These are phyloP conservation scores for Cavia porcellus DNA, from an alignment of 2,113 vertebrate species.

Conservation along the genomic window DNA sequence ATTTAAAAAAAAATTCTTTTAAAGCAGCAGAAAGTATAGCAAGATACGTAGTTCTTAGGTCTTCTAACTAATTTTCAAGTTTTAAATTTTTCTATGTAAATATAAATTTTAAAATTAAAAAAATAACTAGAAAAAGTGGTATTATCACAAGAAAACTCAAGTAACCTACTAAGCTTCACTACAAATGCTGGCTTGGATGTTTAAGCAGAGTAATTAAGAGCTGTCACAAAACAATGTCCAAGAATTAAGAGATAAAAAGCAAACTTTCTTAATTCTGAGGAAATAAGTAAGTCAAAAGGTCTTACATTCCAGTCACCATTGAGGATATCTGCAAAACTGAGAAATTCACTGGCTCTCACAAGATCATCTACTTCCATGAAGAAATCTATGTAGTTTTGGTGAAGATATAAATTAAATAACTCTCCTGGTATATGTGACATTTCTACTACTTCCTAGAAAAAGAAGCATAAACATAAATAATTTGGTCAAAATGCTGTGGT, in stretches of 20 bases:
- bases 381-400: constrained; percentile 98
- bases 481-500: background rate
- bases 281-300: constrained; percentile 63
- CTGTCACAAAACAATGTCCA: constrained; percentile 18
- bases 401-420: constrained; percentile 96
- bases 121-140: constrained; percentile 53
- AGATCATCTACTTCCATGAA: constrained; percentile 94
- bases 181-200: background rate
- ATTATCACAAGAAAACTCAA: constrained; percentile 43
- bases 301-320: constrained; percentile 95
- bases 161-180: constrained; percentile 39
- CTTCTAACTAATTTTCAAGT: constrained; percentile 6
- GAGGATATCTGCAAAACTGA: constrained; percentile 95
- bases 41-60: background rate
- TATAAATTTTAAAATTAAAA: constrained; percentile 56
- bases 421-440: constrained; percentile 95
- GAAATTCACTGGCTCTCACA: constrained; percentile 93
- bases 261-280: background rate
- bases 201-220: constrained; percentile 16
- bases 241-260: constrained; percentile 13
- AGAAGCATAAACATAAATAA: constrained; percentile 1
- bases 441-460: constrained; percentile 92
- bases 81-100: constrained; percentile 23
- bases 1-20: background rate
- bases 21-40: background rate